Base-by-base conservation (phyloP, 2,888 invertebrate genomes). In the Drepanosiphum platanoidis region DNA sequence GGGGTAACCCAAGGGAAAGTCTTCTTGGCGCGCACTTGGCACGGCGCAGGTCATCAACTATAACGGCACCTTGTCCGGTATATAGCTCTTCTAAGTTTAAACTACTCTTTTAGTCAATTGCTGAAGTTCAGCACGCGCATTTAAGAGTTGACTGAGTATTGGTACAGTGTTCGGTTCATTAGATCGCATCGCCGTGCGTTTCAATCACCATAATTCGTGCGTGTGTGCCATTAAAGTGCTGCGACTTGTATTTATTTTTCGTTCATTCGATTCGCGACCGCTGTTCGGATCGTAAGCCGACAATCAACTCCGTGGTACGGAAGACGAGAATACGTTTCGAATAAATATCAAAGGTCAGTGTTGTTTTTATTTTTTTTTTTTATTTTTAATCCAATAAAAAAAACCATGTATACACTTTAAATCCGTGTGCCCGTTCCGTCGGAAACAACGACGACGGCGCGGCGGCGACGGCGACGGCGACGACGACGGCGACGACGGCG, bases 41-140 rank as follows among this genome's bases (percentile, higher is more conserved):
- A 32, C 75, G 84, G 84, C 84, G 84, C 84, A 84, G 84, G 84
- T 84, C 84, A 84, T 84, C 84, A 66, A 77, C 84, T 84, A 84
- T 84, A 84, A 84, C 84, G 84, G 84, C 84, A 84, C 84, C 84
- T 84, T 52, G 77, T 30, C 84, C 84, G 84, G 84, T 84, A 84
- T 84, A 84, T 84, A 84, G 84, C 77, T 77, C 77, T 77, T 75
- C 84, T 77, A 77, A 77, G 84, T 77, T 68, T 70, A 84, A 58
- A 84, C 77, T 70, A 77, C 84, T 84, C 84, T 84, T 84, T 84
- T 84, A 84, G 84, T 84, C 84, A 75, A 77, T 39, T n/a, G 77
- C 68, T 32, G 84, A 77, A 77, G 77, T 34, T 75, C 84, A 77
- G 70, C 1, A 75, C 68, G 64, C 84, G 75, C 75, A 84, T 84